phyloP scores from a whole-genome alignment of 2,113 vertebrate species.

The Brachirus orientalis region DNA sequence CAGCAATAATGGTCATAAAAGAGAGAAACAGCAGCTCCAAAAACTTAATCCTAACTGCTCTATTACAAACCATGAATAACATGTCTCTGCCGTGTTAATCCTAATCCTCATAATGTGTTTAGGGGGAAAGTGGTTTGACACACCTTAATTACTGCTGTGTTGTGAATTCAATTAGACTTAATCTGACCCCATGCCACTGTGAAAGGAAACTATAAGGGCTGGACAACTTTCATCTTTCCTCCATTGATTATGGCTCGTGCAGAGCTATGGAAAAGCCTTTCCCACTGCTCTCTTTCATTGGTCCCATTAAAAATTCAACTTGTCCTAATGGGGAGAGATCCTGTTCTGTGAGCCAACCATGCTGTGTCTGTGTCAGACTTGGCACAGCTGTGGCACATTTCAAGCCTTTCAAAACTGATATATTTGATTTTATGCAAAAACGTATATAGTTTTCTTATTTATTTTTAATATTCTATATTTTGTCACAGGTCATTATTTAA shows the following conservation, averaged over 20 bases:
- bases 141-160: constrained; percentile 74
- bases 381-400: constrained; percentile 52
- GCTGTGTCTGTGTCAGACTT: constrained; percentile 46
- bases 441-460: neutral
- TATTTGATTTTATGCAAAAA: neutral
- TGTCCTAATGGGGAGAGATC: constrained; percentile 72
- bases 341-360: constrained; percentile 63
- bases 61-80: constrained; percentile 21
- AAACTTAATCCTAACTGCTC: constrained; percentile 1
- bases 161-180: constrained; percentile 77
- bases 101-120: constrained; percentile 67
- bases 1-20: no score
- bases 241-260: constrained; percentile 79
- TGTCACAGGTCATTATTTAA: neutral
- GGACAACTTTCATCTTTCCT: constrained; percentile 78
- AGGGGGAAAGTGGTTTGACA: constrained; percentile 49
- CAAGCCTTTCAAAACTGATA: constrained; percentile 12
- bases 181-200: constrained; percentile 76
- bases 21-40: neutral
- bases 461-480: neutral
- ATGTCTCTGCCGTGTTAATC: constrained; percentile 53
- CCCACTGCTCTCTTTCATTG: constrained; percentile 82
- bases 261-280: constrained; percentile 77
- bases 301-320: constrained; percentile 80
- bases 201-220: constrained; percentile 69